Base-by-base conservation (phyloP, 2,888 invertebrate species). In the Drymonia ruficornis region DNA sequence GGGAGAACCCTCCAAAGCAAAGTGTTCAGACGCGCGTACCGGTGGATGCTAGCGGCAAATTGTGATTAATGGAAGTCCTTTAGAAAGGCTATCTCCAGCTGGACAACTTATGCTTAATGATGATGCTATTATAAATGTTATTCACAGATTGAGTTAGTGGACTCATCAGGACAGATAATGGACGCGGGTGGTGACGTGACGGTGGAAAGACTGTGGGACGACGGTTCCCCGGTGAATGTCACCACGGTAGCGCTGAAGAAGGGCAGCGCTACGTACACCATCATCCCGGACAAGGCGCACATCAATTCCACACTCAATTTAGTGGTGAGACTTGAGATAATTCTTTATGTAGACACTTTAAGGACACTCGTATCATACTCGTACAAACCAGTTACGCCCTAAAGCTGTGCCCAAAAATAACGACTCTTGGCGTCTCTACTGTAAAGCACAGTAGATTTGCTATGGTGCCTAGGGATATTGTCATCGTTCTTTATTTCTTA, bases 301-400 rank as follows among this genome's bases (percentile, higher is more conserved):
- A 93, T 94, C 40, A 93, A 94, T 44, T 94, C 95, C 16, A 95
- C 95, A 3, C 93, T 97, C 36, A 95, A 96, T 65, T 94, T 97
- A 69, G 95, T 96, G 91, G 96, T 96, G 89, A 78, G 80, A 59
- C 43, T 40, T 40, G 16, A 16, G 16, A 36, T n/a, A 36, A 6
- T 6, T 12, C 11, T 11, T 34, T 11, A 28, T 7, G 28, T 28
- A 28, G 28, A 2, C 8, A 28, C 5, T 28, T 28, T 7, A 28
- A 28, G n/a, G n/a, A n/a, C n/a, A n/a, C n/a, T n/a, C n/a, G n/a
- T n/a, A n/a, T n/a, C n/a, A n/a, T n/a, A n/a, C n/a, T n/a, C n/a
- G n/a, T n/a, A n/a, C n/a, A n/a, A n/a, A n/a, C n/a, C n/a, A n/a
- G n/a, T n/a, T n/a, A n/a, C n/a, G n/a, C n/a, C n/a, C n/a, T n/a